Evolutionary conservation across 2,113 vertebrate species (phyloP).

Genomic region (Seriola aureovittata): DNA sequence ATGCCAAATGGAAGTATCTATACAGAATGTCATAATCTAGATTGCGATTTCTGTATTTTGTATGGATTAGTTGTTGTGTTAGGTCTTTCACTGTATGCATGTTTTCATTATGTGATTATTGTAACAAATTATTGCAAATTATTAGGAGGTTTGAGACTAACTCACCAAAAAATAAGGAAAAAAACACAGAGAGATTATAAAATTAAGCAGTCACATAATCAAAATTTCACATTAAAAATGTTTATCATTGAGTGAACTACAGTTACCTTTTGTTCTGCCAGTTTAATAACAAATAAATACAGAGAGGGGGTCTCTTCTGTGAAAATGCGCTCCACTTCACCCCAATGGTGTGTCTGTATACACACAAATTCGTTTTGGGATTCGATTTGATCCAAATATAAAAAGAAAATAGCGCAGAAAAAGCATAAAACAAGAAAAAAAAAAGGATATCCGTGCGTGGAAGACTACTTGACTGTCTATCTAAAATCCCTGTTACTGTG

Average conservation of each 20-base stretch:
- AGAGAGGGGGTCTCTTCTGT: slow-evolving; percentile 84
- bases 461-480: slow-evolving; percentile 83
- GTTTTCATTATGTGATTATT: slow-evolving; percentile 46
- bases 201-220: slow-evolving; percentile 74
- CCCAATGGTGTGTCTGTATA: slow-evolving; percentile 79
- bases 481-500: slow-evolving; percentile 88
- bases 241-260: slow-evolving; percentile 82
- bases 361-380: slow-evolving; percentile 83
- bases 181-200: slow-evolving; percentile 54
- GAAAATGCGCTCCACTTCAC: slow-evolving; percentile 83
- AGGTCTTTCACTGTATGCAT: slow-evolving; percentile 49
- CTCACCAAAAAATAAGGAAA: slow-evolving; percentile 70
- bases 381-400: slow-evolving; percentile 83
- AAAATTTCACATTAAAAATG: slow-evolving; percentile 69
- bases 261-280: slow-evolving; percentile 88
- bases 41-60: slow-evolving; percentile 27
- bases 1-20: slow-evolving; percentile 25
- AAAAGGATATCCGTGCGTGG: slow-evolving; percentile 79
- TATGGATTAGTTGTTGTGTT: slow-evolving; percentile 13
- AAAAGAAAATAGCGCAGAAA: slow-evolving; percentile 82
- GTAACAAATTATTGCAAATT: slow-evolving; percentile 29
- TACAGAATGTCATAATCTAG: slow-evolving; percentile 17
- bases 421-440: slow-evolving; percentile 82
- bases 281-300: slow-evolving; percentile 87
- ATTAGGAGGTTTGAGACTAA: slow-evolving; percentile 53